Evolutionary conservation across 2,888 invertebrate genomes (phyloP).

Genomic region (Ptilodon capucinus): DNA sequence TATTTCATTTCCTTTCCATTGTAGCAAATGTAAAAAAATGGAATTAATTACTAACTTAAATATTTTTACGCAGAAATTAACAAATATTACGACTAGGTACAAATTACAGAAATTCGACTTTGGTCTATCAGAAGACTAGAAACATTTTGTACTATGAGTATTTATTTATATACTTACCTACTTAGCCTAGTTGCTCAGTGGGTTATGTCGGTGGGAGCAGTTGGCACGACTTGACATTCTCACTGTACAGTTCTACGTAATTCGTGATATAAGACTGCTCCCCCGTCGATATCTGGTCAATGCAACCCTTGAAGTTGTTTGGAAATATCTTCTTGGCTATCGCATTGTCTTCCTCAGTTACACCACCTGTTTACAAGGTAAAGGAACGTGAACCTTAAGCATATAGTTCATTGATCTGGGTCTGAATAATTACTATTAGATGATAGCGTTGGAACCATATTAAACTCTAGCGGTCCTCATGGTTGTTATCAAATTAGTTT

Average conservation of each 20-base stretch:
- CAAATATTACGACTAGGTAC: not conserved
- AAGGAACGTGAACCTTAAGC: too few species aligned
- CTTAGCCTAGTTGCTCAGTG: not conserved
- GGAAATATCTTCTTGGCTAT: conserved; percentile 74
- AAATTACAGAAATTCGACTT: conserved; percentile 25
- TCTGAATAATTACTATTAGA: too few species aligned
- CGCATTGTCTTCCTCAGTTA: conserved; percentile 69
- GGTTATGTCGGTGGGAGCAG: conserved; percentile 58
- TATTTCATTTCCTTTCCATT: not conserved
- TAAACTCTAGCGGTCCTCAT: too few species aligned
- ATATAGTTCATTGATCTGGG: too few species aligned
- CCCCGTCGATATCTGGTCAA: conserved; percentile 79
- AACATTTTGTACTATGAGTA: conserved; percentile 68
- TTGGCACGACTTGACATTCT: conserved; percentile 75
- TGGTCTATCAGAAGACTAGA: conserved; percentile 63
- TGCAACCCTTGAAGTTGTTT: conserved; percentile 83
- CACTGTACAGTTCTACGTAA: conserved; percentile 67
- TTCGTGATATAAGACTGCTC: conserved; percentile 52
- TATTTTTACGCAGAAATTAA: not conserved
- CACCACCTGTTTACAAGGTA: conserved; percentile 81
- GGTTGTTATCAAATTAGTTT: too few species aligned
- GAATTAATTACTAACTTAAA: not conserved
- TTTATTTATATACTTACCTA: conserved; percentile 35
- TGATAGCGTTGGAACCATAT: too few species aligned
- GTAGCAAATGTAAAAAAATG: not conserved